Evolutionary conservation across 2,888 invertebrate genomes (phyloP).

Genomic region (Strigamia transsilvanica): DNA sequence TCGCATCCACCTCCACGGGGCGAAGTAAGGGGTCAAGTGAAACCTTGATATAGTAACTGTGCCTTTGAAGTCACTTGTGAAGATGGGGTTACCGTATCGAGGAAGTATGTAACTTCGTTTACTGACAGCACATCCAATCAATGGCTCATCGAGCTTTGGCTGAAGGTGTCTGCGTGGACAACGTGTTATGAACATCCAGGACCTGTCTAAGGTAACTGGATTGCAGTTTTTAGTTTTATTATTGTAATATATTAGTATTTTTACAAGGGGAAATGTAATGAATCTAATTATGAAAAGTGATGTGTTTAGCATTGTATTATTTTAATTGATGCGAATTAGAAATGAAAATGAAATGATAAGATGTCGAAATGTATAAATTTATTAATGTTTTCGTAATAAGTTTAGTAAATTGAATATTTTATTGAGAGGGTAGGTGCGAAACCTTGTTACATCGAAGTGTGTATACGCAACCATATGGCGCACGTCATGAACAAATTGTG

Average conservation of each 20-base stretch:
- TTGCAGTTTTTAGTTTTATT: background rate
- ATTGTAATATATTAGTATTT: background rate
- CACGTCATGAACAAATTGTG: slow-evolving; percentile 47
- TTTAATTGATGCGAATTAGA: no score
- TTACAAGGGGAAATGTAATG: background rate
- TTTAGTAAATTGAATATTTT: slow-evolving; percentile 46
- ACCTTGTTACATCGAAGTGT: slow-evolving; percentile 20
- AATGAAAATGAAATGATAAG: slow-evolving; percentile 12
- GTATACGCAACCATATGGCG: slow-evolving; percentile 37
- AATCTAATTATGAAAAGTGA: no score
- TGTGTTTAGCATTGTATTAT: no score
- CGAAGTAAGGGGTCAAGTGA: slow-evolving; percentile 32
- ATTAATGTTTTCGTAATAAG: slow-evolving; percentile 24
- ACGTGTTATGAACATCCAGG: slow-evolving; percentile 12
- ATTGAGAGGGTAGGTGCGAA: slow-evolving; percentile 20
- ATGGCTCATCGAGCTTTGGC: slow-evolving; percentile 40
- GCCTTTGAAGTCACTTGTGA: background rate
- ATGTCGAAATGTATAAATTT: background rate
- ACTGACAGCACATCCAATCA: slow-evolving; percentile 40
- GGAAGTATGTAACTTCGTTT: slow-evolving; percentile 33
- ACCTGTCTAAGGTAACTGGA: slow-evolving; percentile 15
- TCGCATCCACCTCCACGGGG: slow-evolving; percentile 14
- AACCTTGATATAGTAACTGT: background rate
- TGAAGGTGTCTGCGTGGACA: slow-evolving; percentile 15
- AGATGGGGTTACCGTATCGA: background rate